phyloP scores from a whole-genome alignment of 2,888 invertebrate genomes.

The Archips crataeganus region DNA sequence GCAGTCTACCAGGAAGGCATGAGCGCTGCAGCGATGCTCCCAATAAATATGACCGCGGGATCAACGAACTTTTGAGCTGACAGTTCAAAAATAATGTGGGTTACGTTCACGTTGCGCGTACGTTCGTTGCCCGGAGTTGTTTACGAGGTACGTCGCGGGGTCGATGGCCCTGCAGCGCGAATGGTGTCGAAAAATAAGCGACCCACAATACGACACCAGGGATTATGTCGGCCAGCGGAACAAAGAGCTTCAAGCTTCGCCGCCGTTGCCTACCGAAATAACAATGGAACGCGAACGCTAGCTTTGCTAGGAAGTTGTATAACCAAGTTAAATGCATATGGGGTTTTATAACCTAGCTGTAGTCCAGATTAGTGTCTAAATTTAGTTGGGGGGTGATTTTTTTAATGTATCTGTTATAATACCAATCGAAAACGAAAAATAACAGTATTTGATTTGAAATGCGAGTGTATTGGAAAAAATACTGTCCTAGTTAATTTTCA shows the following conservation, averaged over 20 bases:
- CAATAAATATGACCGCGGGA: constrained; percentile 80
- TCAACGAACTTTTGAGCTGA: constrained; percentile 83
- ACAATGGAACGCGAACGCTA: constrained; percentile 2
- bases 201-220: constrained; percentile 68
- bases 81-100: constrained; percentile 86
- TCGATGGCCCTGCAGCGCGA: constrained; percentile 73
- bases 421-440: no score
- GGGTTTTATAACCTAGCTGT: not conserved
- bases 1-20: constrained; percentile 71
- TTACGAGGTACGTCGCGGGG: constrained; percentile 61
- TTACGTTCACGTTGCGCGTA: constrained; percentile 85
- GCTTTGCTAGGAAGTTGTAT: not conserved
- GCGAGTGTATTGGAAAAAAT: no score
- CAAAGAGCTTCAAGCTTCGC: constrained; percentile 60
- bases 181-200: constrained; percentile 83
- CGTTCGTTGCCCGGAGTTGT: constrained; percentile 83
- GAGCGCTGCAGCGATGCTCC: constrained; percentile 73
- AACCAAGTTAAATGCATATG: not conserved
- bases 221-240: constrained; percentile 79
- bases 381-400: no score
- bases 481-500: no score
- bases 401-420: no score
- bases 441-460: no score
- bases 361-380: no score
- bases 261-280: not conserved